Base-by-base conservation (phyloP, 2,888 invertebrate species). In the Clunio marinus region DNA sequence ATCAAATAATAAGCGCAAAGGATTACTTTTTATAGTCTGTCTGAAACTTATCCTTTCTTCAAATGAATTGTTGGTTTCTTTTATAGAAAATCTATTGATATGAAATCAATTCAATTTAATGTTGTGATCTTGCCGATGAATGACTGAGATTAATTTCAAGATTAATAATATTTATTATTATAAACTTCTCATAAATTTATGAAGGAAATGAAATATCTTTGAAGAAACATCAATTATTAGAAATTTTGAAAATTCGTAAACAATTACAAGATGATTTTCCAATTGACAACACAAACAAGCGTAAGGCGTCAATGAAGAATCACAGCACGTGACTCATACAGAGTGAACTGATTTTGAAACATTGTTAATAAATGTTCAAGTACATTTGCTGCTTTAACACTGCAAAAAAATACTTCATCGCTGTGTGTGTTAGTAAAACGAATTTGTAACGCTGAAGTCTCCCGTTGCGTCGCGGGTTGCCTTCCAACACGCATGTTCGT, bases 281-380 rank as follows among this genome's bases (percentile, higher is more conserved):
- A 15, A 41, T 15, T n/a, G 41, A 41, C n/a, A 20, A 8, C 27
- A 25, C 41, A 60, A 37, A 60, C 35, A 25, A 45, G 22, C 10
- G 4, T 41, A 27, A 20, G 22, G 28, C 27, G 60, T 60, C 15
- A 37, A 60, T n/a, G 35, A 62, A 25, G 17, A 7, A 3, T 27
- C 8, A 46, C 15, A 28, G 22, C 63, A 63, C 63, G 63, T 63
- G 63, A 63, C 46, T 63, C 63, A 46, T 8, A 27, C 46, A 25
- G 63, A 25, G 63, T 15, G 27, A 63, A 46, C 63, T 17, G 46
- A 27, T 28, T 37, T 20, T 37, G 60, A 60, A 60, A 60, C 60
- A 60, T 60, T 60, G 60, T 60, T 60, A 60, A 60, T 60, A 60
- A 60, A 60, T 60, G 10, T 51, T 51, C 17, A 17, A 51, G 51